Evolutionary conservation across 2,113 vertebrate species (phyloP), one percentile per base, ranked within the genome.

Genomic region (Lophura nycthemera): DNA sequence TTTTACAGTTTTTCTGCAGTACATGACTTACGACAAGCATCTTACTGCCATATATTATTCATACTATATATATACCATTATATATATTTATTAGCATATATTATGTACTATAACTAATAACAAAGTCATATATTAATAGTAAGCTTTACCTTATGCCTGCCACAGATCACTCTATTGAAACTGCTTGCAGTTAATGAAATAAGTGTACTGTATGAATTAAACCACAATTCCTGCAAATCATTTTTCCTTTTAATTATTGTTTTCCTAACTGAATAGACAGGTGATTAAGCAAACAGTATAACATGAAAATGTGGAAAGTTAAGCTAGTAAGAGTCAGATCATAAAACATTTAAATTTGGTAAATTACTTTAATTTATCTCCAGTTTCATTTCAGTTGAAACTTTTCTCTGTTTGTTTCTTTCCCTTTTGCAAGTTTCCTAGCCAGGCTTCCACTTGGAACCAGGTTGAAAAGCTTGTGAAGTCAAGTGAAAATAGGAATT

Each of bases 261-360:
- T 94, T 93, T 80, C 67, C 72, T 91, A 43, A 74, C 72, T 60
- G 75, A 89, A 60, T 61, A 88, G 64, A 56, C 45, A 74, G 69
- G 73, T 69, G 43, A 63, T 86, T 79, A 82, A 66, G 48, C 24
- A 65, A 93, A 50, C 45, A 61, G 40, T 45, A 42, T 8, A 48
- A 18, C 9, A 2, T 66, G 30, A 65, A 65, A 64, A 52, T 69
- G 8, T 42, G 42, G 56, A 43, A 85, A 77, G 78, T 79, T 80
- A 52, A 80, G 54, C 67, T 89, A 8, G 50, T 77, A 0, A 66
- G 64, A 69, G 25, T 84, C 66, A 82, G 20, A 69, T 75, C 13
- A 16, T 34, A 40, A 43, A 90, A 63, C 71, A 36, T 12, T 6
- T n/a, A 0, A 72, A 69, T 59, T 14, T 89, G 34, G 13, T 89